These are phyloP conservation scores for Empis livida DNA, from an alignment of 2,888 invertebrate genomes.

Conservation along the genomic window DNA sequence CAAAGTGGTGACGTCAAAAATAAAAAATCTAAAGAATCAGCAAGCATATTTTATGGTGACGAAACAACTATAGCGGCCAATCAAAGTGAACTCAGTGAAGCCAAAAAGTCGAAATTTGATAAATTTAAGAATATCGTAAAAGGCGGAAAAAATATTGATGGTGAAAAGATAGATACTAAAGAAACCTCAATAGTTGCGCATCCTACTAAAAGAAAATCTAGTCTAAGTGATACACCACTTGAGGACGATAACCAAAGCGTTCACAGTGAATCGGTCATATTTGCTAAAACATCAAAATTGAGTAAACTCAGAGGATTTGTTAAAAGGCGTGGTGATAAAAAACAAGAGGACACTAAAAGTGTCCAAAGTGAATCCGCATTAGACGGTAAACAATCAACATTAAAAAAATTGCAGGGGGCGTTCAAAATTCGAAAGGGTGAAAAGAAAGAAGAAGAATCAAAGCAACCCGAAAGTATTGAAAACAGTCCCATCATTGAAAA, in stretches of 20 bases:
- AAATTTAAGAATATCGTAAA: no score
- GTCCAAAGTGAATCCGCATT: constrained; percentile 27
- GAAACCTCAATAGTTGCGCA: no score
- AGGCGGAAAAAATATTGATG: no score
- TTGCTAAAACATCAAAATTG: not conserved
- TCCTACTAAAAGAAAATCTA: no score
- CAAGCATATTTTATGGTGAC: constrained; percentile 19
- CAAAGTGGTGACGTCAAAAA: constrained; percentile 25
- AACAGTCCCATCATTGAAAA: not conserved
- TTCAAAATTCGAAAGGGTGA: not conserved
- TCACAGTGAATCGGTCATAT: not conserved
- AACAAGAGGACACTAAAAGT: constrained; percentile 19
- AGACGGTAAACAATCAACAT: not conserved
- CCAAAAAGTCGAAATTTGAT: no score
- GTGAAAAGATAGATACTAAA: no score
- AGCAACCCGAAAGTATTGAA: not conserved
- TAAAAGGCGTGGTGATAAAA: constrained; percentile 2
- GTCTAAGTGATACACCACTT: no score
- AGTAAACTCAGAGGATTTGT: not conserved
- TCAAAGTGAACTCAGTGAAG: not conserved
- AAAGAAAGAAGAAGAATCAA: not conserved
- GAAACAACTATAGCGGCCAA: not conserved
- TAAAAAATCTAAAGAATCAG: constrained; percentile 30
- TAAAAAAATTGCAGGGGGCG: not conserved
- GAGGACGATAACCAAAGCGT: no score